Evolutionary conservation across 1,140 invertebrate genomes (phyloP), one percentile per base, ranked within the genome.

Genomic region (Penaeus chinensis): DNA sequence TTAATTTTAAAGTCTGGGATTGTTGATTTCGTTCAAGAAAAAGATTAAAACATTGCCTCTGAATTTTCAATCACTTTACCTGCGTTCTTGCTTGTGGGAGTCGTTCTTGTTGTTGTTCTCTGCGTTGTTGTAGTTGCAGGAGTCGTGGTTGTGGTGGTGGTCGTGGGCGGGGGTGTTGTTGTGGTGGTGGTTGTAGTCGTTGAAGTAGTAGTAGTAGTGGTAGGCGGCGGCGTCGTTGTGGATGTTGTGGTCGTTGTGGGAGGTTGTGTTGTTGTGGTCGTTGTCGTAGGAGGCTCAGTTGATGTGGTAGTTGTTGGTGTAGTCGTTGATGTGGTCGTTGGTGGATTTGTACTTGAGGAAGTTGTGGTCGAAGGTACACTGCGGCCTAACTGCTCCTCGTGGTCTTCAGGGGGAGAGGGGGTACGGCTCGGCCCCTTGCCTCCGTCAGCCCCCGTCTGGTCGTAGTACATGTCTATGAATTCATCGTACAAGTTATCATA

Each of bases 401-500:
- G 16, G 54, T 54, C 54, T 2, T 54, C 54, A 0, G 16, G 54
- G 0, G 16, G 54, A 54, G 54, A 54, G 11, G 10, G 54, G 10
- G 54, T 4, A 13, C 27, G 2, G 7, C 24, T 13, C 27, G 32
- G 54, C n/a, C 5, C 27, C 13, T 32, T 32, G 47, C 5, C 19
- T 13, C 32, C 32, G 27, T 62, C 47, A 20, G 24, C 32, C 20
- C 63, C 63, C 5, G 37, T 37, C 8, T 16, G 22, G 32, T 82
- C 81, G 22, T 87, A 87, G 54, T 87, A 87, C 69, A 87, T 63
- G 20, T 87, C 86, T 32, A 87, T 47, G n/a, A 87, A 87, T 27
- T 87, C 86, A n/a, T 87, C 86, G 42, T 87, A 87, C 3, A 87
- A 74, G 11, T 86, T 54, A 42, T 87, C 86, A 54, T 87, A 87